These are phyloP conservation scores for Micronycteris hirsuta DNA, from an alignment of 2,113 vertebrate species.

Conservation along the genomic window DNA sequence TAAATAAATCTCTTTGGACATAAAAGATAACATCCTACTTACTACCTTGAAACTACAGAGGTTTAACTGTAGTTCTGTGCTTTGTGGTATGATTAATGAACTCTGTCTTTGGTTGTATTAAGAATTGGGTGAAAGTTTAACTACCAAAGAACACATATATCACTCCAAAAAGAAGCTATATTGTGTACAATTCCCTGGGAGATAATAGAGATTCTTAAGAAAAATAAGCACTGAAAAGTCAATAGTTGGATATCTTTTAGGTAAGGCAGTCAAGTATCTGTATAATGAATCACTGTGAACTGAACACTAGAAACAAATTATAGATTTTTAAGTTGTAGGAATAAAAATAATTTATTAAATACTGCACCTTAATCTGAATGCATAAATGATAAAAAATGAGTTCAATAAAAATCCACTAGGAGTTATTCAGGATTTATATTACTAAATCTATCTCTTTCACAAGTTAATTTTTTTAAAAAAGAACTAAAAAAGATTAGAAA, in stretches of 20 bases:
- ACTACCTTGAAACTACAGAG: slow-evolving; percentile 63
- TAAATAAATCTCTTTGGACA: slow-evolving; percentile 65
- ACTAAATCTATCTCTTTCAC: background rate
- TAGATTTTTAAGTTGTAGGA: slow-evolving; percentile 7
- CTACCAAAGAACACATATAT: slow-evolving; percentile 65
- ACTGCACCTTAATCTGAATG: background rate
- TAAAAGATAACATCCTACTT: slow-evolving; percentile 70
- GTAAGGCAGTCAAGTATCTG: slow-evolving; percentile 56
- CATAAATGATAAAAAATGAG: background rate
- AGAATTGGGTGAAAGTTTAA: slow-evolving; percentile 76
- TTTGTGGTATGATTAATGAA: slow-evolving; percentile 71
- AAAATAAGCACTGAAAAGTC: slow-evolving; percentile 67
- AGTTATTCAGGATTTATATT: background rate
- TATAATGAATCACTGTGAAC: slow-evolving; percentile 47
- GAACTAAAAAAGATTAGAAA: background rate
- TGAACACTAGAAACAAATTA: slow-evolving; percentile 51
- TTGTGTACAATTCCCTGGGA: slow-evolving; percentile 53
- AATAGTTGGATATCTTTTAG: slow-evolving; percentile 69
- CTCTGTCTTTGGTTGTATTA: slow-evolving; percentile 64
- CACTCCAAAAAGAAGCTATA: slow-evolving; percentile 64
- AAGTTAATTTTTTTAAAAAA: background rate
- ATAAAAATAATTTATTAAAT: slow-evolving; percentile 63
- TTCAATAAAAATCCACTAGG: background rate
- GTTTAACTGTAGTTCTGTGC: slow-evolving; percentile 46
- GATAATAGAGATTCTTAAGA: slow-evolving; percentile 65